Conservation (phyloP, 2,888 invertebrate species). For the Antitype chi region DNA sequence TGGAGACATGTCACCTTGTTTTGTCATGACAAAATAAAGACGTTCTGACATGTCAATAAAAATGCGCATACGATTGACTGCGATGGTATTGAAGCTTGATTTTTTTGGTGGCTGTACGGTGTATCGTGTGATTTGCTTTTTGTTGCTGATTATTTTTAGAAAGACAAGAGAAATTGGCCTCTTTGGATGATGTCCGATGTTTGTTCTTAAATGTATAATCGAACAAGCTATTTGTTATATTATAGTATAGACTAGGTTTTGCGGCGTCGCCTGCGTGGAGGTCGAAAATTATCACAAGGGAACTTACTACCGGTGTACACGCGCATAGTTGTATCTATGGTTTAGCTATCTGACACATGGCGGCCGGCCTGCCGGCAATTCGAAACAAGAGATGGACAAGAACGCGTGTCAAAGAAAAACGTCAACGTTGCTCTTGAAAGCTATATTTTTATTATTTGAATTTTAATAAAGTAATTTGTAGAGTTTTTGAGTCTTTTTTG, state of each 20-base stretch:
- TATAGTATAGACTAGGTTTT: not conserved
- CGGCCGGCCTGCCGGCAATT: too few relatives aligned
- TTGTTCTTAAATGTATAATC: not conserved
- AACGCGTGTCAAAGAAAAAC: too few relatives aligned
- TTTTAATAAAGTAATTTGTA: too few relatives aligned
- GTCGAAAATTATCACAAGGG: too few relatives aligned
- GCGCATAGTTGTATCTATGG: too few relatives aligned
- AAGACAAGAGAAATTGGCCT: not conserved
- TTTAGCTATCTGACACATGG: too few relatives aligned
- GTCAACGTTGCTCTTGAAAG: too few relatives aligned
- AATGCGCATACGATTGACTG: slow-evolving; percentile 51
- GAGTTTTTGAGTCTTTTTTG: too few relatives aligned
- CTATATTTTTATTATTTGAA: too few relatives aligned
- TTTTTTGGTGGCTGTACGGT: slow-evolving; percentile 29
- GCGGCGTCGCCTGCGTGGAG: too few relatives aligned
- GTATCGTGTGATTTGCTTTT: slow-evolving; percentile 25
- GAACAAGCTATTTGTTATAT: not conserved
- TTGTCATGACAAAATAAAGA: slow-evolving; percentile 53
- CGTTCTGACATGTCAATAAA: slow-evolving; percentile 54
- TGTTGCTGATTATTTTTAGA: slow-evolving; percentile 6
- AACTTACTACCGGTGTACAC: too few relatives aligned
- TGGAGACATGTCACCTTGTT: slow-evolving; percentile 38
- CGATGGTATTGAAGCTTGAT: not conserved
- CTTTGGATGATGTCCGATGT: not conserved
- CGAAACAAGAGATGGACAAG: too few relatives aligned